Conservation (phyloP, 2,797 vertebrate species). For the Lepus oiostolus region DNA sequence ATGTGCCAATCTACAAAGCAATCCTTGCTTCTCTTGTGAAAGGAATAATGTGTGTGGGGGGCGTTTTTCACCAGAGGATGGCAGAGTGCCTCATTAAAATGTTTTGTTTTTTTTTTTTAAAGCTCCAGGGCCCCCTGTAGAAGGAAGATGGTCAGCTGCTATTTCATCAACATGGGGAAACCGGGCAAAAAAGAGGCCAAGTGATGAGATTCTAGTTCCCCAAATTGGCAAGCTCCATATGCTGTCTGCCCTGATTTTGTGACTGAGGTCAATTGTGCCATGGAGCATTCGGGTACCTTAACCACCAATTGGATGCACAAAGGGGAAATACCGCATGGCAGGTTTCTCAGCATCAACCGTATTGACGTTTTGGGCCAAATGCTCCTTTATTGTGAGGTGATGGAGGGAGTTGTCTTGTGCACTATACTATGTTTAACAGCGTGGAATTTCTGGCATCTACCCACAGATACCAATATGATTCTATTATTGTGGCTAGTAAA, state of each 20-base stretch:
- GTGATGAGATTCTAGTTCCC: constrained; percentile 14
- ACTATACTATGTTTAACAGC: background rate
- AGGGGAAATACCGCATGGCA: background rate
- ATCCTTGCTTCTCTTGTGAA: constrained; percentile 67
- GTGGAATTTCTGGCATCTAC: background rate
- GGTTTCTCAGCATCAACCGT: background rate
- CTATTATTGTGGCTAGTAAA: background rate
- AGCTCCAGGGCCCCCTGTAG: constrained; percentile 60
- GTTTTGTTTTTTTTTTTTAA: constrained; percentile 74
- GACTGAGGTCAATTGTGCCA: constrained; percentile 11
- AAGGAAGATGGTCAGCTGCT: constrained; percentile 76
- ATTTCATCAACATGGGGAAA: constrained; percentile 73
- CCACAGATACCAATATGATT: background rate
- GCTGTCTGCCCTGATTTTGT: constrained; percentile 48
- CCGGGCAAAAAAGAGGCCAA: constrained; percentile 50
- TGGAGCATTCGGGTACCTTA: background rate
- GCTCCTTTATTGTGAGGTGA: background rate
- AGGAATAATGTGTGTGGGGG: constrained; percentile 46
- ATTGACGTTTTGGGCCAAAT: background rate
- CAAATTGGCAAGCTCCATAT: constrained; percentile 62
- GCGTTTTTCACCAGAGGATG: constrained; percentile 76
- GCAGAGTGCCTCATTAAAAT: constrained; percentile 80
- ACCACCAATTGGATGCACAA: background rate
- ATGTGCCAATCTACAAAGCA: constrained; percentile 78
- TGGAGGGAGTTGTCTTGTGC: background rate